Conservation (phyloP, 2,797 vertebrate species). For the Synaphobranchus kaupii region DNA sequence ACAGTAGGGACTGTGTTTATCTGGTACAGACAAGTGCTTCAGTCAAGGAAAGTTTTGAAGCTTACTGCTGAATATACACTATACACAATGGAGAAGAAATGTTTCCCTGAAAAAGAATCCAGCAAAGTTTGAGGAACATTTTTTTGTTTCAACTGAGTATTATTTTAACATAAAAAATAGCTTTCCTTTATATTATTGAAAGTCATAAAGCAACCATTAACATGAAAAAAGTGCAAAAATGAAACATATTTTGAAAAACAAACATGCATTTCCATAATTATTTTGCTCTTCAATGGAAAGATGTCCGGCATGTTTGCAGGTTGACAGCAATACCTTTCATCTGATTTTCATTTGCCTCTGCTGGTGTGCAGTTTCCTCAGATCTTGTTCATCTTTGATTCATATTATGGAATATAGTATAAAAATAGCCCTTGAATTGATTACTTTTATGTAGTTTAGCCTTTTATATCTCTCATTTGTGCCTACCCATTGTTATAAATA, state of each 20-base stretch:
- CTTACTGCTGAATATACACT: conserved; percentile 24
- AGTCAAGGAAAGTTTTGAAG: not conserved
- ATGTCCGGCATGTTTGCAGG: not conserved
- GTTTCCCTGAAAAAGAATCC: not conserved
- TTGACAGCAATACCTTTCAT: not conserved
- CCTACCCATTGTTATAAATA: conserved; percentile 9
- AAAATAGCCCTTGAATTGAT: not conserved
- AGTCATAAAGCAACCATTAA: not conserved
- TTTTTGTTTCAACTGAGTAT: not conserved
- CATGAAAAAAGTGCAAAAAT: not conserved
- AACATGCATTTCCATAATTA: not conserved
- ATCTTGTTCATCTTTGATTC: not conserved
- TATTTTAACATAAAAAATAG: not conserved
- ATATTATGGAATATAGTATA: not conserved
- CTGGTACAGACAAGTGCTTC: conserved; percentile 1
- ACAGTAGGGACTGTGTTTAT: conserved; percentile 23
- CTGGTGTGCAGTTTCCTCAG: not conserved
- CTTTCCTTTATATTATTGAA: not conserved
- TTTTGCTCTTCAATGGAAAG: not conserved
- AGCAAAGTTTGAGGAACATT: not conserved
- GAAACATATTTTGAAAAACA: not conserved
- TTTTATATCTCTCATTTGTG: not conserved
- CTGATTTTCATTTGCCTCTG: conserved; percentile 9
- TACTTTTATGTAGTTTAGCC: not conserved
- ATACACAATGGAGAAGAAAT: not conserved